Base-by-base conservation (phyloP, 2,888 invertebrate species). In the Kuschelorhynchus macadamiae region DNA sequence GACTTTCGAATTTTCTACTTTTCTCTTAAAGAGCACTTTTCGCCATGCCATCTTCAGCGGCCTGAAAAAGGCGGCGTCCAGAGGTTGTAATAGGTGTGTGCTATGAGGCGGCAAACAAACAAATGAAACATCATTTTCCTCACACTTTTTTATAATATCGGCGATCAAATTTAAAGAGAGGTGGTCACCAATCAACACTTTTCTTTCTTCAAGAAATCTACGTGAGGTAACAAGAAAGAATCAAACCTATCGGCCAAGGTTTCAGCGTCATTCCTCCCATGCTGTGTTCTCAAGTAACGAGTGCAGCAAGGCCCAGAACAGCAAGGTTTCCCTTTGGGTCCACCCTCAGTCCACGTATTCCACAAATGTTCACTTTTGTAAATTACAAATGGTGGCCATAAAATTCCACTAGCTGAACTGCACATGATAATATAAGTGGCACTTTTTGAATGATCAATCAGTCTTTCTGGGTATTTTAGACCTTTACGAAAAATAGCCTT, bases 141-240 rank as follows among this genome's bases (percentile, higher is more conserved):
- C 50, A 52, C 52, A 52, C 36, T 52, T 33, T 12, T 36, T 32
- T 52, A 52, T 32, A 25, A 52, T 17, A 52, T 52, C 52, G 17
- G 20, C 11, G 33, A 9, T 36, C n/a, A 52, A 33, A 16, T 52
- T 12, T 4, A 16, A 20, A 11, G 52, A 52, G 0, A 52, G 36
- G 36, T 52, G 30, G 52, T 52, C 52, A 4, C 52, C 52, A 20
- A 52, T 52, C 9, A 52, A 52, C 3, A 52, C 52, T 20, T 33
- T 32, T n/a, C n/a, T 52, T 8, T 33, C 52, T 36, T 36, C 33
- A 14, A 17, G 2, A 32, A 9, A 16, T 30, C 30, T 12, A 49
- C 11, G 1, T 12, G 21, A n/a, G 5, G 25, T 21, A 2, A 49
- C 20, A 11, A 30, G 14, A 47, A 11, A 12, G 14, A 42, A 9